Evolutionary conservation across 2,797 vertebrate genomes (phyloP).

Genomic region (Gymnothorax javanicus): DNA sequence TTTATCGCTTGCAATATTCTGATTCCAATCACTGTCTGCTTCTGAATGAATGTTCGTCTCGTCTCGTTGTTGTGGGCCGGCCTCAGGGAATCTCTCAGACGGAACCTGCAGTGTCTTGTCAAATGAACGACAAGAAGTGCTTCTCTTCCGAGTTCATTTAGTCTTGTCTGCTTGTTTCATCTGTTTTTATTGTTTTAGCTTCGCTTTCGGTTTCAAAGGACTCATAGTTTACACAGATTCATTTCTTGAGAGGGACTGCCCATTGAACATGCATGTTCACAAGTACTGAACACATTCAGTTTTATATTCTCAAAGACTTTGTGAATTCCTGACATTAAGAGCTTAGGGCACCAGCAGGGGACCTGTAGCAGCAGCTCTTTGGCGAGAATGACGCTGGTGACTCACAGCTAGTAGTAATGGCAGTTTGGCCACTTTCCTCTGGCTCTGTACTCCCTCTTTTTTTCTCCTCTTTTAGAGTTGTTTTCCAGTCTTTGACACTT

Average conservation of each 20-base stretch:
- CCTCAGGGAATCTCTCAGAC: not conserved
- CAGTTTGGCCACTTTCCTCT: not conserved
- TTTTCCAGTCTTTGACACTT: conserved; percentile 5
- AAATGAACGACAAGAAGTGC: not conserved
- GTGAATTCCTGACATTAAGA: not conserved
- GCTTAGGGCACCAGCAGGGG: not conserved
- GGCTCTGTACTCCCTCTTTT: not conserved
- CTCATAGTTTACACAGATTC: not conserved
- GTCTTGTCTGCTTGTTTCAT: not conserved
- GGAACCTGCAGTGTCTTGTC: not conserved
- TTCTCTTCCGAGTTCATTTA: not conserved
- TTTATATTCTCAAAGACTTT: not conserved
- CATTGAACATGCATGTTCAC: no score
- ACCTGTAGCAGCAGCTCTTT: not conserved
- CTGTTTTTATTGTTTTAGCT: not conserved
- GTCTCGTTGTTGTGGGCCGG: not conserved
- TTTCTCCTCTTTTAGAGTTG: not conserved
- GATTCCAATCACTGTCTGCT: not conserved
- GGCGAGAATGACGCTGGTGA: not conserved
- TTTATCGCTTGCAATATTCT: not conserved
- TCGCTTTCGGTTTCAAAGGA: not conserved
- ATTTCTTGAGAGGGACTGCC: not conserved
- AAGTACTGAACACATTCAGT: not conserved
- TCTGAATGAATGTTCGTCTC: not conserved
- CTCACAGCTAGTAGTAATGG: conserved; percentile 5